Percentiles rank a stretch among this genome's conserved stretches.
phyloP scores from a whole-genome alignment of 1,140 invertebrate genomes.

The Tachypleus tridentatus region DNA sequence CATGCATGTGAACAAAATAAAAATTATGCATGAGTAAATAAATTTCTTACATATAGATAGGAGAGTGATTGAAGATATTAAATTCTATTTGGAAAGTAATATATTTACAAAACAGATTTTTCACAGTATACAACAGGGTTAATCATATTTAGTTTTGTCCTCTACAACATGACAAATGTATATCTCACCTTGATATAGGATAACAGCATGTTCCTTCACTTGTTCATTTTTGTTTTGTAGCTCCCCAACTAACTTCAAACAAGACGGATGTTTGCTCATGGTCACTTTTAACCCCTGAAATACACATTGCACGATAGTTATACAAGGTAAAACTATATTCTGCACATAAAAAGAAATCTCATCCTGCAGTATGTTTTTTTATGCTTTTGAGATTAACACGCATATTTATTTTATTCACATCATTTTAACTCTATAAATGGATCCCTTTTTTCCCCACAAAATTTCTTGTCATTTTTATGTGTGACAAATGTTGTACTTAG shows the following conservation, averaged over 20 bases:
- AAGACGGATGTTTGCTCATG: constrained; percentile 48
- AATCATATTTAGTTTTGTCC: background rate
- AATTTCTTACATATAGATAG: background rate
- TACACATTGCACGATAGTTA: too few species aligned
- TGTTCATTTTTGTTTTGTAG: constrained; percentile 37
- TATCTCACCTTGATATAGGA: constrained; percentile 41
- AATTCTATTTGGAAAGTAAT: background rate
- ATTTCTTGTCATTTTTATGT: too few species aligned
- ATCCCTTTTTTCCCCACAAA: too few species aligned
- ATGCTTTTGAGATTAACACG: too few species aligned
- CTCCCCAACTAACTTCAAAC: constrained; percentile 38
- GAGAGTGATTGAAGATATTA: background rate
- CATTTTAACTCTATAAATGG: too few species aligned
- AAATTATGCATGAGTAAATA: background rate
- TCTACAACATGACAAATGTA: constrained; percentile 10
- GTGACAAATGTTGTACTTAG: too few species aligned
- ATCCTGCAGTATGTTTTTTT: too few species aligned
- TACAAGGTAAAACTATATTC: too few species aligned
- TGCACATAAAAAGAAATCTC: too few species aligned
- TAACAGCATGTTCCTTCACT: constrained; percentile 29
- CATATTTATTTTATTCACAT: too few species aligned
- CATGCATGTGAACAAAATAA: background rate
- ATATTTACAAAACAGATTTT: constrained; percentile 3
- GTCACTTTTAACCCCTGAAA: constrained; percentile 24
- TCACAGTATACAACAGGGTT: background rate